phyloP scores from a whole-genome alignment of 2,888 invertebrate species.

The Baronia brevicornis region DNA sequence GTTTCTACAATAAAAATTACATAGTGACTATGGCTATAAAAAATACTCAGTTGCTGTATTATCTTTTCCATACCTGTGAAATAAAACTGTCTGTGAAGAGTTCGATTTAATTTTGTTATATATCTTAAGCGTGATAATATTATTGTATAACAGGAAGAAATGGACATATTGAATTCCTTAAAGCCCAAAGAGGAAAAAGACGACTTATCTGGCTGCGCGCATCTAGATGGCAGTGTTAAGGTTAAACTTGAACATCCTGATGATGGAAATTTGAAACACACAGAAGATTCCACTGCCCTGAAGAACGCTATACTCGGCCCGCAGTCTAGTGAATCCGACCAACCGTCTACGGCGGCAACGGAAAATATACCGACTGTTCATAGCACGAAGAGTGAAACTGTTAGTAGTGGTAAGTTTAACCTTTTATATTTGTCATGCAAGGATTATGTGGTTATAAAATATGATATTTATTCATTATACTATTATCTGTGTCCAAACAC shows the following conservation, averaged over 20 bases:
- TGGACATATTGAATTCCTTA: slow-evolving; percentile 80
- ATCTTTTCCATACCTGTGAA: too few relatives aligned
- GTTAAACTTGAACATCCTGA: slow-evolving; percentile 46
- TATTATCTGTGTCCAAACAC: too few relatives aligned
- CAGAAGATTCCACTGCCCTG: slow-evolving; percentile 64
- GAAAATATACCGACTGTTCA: slow-evolving; percentile 45
- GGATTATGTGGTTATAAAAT: too few relatives aligned
- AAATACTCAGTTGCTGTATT: too few relatives aligned
- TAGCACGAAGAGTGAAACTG: slow-evolving; percentile 49
- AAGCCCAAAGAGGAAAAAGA: slow-evolving; percentile 80
- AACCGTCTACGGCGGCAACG: slow-evolving; percentile 31
- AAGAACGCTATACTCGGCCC: slow-evolving; percentile 65
- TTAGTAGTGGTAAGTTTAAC: slow-evolving; percentile 44
- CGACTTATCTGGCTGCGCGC: slow-evolving; percentile 27
- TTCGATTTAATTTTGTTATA: slow-evolving; percentile 1
- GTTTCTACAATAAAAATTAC: too few relatives aligned
- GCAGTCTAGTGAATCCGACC: slow-evolving; percentile 44
- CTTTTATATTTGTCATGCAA: too few relatives aligned
- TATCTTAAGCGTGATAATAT: background rate
- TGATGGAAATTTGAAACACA: slow-evolving; percentile 52
- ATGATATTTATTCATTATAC: too few relatives aligned
- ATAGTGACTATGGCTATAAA: too few relatives aligned
- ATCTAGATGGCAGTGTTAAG: slow-evolving; percentile 34
- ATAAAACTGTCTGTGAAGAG: too few relatives aligned
- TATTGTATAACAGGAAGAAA: slow-evolving; percentile 76